A percentile compares a stretch with the other conserved stretches of the same genome.
These are phyloP conservation scores for Limnephilus auricula DNA, from an alignment of 2,888 invertebrate genomes.

Conservation along the genomic window DNA sequence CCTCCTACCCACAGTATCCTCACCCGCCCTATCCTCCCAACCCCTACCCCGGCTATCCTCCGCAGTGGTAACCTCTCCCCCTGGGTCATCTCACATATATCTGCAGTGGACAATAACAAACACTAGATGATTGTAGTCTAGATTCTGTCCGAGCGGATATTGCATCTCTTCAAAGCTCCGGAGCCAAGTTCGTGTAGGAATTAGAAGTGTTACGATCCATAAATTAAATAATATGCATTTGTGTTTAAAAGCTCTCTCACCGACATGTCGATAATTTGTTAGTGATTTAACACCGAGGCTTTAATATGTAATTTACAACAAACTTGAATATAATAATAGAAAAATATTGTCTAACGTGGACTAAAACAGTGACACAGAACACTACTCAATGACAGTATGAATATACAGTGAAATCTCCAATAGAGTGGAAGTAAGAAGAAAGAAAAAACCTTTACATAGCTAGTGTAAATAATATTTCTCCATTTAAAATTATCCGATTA, in stretches of 20 bases:
- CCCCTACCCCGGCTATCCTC: slow-evolving; percentile 68
- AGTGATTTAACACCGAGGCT: slow-evolving; percentile 11
- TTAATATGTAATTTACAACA: neutral
- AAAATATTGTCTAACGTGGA: neutral
- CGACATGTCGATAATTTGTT: neutral
- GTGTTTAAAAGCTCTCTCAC: slow-evolving; percentile 28
- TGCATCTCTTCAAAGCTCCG: neutral
- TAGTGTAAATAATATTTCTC: slow-evolving; percentile 24
- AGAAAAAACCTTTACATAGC: neutral
- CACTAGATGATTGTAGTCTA: neutral
- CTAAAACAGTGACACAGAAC: neutral
- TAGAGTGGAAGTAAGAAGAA: neutral
- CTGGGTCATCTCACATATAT: neutral
- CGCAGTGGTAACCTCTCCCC: slow-evolving; percentile 61
- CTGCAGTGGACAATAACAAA: neutral
- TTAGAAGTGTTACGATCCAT: neutral
- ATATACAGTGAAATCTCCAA: slow-evolving; percentile 10
- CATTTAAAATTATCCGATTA: slow-evolving; percentile 27
- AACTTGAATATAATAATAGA: neutral
- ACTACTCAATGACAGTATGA: neutral
- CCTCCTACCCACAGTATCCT: slow-evolving; percentile 72
- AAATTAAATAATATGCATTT: slow-evolving; percentile 3
- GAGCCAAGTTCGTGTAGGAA: neutral
- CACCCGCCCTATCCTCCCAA: slow-evolving; percentile 70
- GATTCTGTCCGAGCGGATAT: neutral